Evolutionary conservation across 2,888 invertebrate species (phyloP).

Genomic region (Hyles lineata): DNA sequence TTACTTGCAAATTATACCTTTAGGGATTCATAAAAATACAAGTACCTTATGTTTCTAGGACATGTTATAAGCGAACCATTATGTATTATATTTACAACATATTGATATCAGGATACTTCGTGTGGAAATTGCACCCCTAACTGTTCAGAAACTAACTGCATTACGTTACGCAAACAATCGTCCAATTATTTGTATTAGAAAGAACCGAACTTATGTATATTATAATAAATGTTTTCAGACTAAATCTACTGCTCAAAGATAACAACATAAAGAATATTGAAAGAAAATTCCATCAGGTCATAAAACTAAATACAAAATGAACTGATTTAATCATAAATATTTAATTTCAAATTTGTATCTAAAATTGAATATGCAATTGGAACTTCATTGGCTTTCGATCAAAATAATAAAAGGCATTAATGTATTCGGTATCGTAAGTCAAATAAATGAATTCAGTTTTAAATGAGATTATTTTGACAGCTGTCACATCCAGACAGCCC

Average conservation of each 20-base stretch:
- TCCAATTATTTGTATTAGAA: too few species aligned
- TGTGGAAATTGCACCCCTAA: too few species aligned
- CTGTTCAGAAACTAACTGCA: too few species aligned
- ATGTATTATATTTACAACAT: not conserved
- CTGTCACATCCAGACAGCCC: conserved; percentile 75
- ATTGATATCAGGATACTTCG: not conserved
- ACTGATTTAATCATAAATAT: too few species aligned
- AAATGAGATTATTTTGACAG: conserved; percentile 77
- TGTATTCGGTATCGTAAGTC: conserved; percentile 41
- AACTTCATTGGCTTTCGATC: not conserved
- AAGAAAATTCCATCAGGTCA: too few species aligned
- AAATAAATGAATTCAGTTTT: conserved; percentile 48
- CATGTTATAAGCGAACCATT: not conserved
- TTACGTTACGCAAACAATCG: too few species aligned
- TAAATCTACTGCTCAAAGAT: too few species aligned
- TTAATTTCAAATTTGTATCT: not conserved
- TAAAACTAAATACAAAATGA: too few species aligned
- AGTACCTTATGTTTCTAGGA: not conserved
- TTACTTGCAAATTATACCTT: conserved; percentile 30
- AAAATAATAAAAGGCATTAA: not conserved
- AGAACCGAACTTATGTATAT: too few species aligned
- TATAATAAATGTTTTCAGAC: too few species aligned
- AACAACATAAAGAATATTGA: too few species aligned
- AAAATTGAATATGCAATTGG: not conserved
- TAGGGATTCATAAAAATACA: conserved; percentile 2